Evolutionary conservation across 2,113 vertebrate genomes (phyloP), one percentile per base, ranked within the genome.

Genomic region (Paratilapia polleni): DNA sequence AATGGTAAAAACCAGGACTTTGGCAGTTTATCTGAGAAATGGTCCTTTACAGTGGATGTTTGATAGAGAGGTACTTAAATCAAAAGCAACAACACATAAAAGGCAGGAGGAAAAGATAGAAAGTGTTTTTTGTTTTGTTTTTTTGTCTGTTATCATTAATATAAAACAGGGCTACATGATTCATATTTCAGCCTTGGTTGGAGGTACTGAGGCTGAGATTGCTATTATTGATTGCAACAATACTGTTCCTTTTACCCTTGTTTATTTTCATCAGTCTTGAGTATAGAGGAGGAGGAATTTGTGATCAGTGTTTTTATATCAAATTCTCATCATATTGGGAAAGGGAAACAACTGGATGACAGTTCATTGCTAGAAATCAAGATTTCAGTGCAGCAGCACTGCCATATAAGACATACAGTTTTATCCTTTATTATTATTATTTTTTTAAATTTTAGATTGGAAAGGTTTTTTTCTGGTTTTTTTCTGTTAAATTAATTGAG

Each of bases 161-260:
- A 62, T 38, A 58, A 28, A 52, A 70, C 66, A 59, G 0, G 56
- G 12, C 31, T 12, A 41, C 36, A 60, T 43, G 36, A 77, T 62
- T 15, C 47, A 62, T 73, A 41, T 54, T 59, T 24, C 74, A 82
- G 19, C 7, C 24, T 2, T 17, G 22, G 13, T 73, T 74, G n/a
- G 56, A 47, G 47, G 3, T n/a, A 19, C 6, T 62, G 36, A 17
- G 36, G 68, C 38, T 28, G n/a, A 2, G 0, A n/a, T 38, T 58
- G 19, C 10, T 26, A 20, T 70, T 77, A 14, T 14, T 86, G 22
- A 83, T 74, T 77, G 68, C 79, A 86, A 74, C n/a, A n/a, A n/a
- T n/a, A n/a, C n/a, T n/a, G n/a, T n/a, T 60, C 63, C 58, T 87
- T 68, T 80, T 41, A 80, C 13, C 26, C 56, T 9, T 62, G 15